phyloP scores from a whole-genome alignment of 2,888 invertebrate species.

The Eupithecia pulchellata region DNA sequence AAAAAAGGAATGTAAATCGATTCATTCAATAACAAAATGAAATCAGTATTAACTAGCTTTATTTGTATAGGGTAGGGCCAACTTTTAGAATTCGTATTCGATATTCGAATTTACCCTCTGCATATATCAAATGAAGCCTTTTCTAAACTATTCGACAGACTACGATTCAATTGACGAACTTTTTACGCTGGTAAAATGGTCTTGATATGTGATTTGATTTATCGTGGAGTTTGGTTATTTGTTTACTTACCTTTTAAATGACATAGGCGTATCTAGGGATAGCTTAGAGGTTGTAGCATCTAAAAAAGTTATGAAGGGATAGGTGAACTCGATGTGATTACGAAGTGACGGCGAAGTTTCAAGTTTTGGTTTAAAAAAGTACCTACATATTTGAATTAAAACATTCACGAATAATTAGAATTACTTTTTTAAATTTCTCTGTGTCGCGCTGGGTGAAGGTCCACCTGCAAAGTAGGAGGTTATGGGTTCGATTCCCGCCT shows the following conservation, averaged over 20 bases:
- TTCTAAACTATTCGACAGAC: constrained; percentile 78
- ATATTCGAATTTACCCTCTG: constrained; percentile 71
- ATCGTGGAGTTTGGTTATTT: background rate
- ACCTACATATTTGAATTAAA: no score
- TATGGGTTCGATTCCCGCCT: no score
- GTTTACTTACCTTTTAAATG: constrained; percentile 14
- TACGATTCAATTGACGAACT: constrained; percentile 74
- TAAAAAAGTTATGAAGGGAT: background rate
- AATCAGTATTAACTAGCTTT: constrained; percentile 55
- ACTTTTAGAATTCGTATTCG: constrained; percentile 57
- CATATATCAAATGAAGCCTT: constrained; percentile 81
- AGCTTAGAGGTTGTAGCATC: background rate
- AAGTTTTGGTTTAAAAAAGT: background rate
- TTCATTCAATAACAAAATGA: constrained; percentile 61
- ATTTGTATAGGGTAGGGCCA: constrained; percentile 60
- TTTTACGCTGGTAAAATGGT: constrained; percentile 47
- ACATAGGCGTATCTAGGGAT: background rate
- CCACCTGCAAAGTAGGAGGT: no score
- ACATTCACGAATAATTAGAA: no score
- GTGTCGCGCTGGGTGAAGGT: no score
- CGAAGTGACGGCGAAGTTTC: background rate
- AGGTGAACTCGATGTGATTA: background rate
- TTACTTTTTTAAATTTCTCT: no score
- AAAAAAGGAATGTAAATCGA: constrained; percentile 46
- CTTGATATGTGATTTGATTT: constrained; percentile 50